Evolutionary conservation across 2,113 vertebrate genomes (phyloP), one percentile per base, ranked within the genome.

Genomic region (Murina feae): DNA sequence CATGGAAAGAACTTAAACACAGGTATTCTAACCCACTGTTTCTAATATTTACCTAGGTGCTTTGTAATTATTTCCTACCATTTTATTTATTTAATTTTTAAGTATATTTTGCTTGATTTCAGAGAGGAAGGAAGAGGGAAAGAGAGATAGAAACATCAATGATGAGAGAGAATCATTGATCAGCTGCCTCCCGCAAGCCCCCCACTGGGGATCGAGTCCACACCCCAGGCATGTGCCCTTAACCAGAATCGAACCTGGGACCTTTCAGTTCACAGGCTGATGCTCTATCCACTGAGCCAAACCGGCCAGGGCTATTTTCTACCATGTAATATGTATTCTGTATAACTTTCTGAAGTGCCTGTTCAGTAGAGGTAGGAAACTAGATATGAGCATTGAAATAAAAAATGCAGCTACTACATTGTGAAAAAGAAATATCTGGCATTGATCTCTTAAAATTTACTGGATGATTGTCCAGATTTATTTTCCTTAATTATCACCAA

Each of bases 11-110:
- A 17, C n/a, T 91, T 96, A 86, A 88, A 82, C n/a, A 80, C 28
- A 51, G 8, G 8, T 81, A 66, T 65, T 88, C 17, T 65, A 84
- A 66, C 72, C 58, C 12, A 81, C 2, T 23, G 20, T 88, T 85
- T 72, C 81, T 51, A 2, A 60, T 78, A 58, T 76, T 92, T 20
- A 53, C 23, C 49, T 71, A 39, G 3, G 72, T 74, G n/a, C 39
- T 95, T 82, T 84, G 6, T 84, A 60, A 79, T 93, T 75, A 44
- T 65, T 85, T 89, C 84, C 85, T 39, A 76, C 21, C 23, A 93
- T 55, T 78, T 78, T 44, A 44, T 44, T 44, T 44, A 44, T 44
- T 44, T 44, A n/a, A n/a, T n/a, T 42, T 44, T 44, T 44, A 44
- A 44, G 44, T 44, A 44, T 44, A 44, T 44, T 44, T 44, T 44